These are phyloP conservation scores for Phengaris arion DNA, from an alignment of 2,888 invertebrate genomes.

Conservation along the genomic window DNA sequence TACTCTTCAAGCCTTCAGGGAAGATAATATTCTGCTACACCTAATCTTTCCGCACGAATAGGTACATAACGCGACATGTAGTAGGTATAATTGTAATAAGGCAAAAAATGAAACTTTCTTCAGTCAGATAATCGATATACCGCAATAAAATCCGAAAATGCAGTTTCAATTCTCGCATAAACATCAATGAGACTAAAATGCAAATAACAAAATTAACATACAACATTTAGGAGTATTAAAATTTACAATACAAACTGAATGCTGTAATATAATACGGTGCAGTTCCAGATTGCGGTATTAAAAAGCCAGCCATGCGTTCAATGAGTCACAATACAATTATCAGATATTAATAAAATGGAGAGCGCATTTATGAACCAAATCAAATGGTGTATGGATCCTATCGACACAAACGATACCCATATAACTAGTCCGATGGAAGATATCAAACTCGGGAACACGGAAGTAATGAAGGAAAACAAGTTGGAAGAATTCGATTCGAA, in stretches of 20 bases:
- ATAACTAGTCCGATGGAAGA: constrained; percentile 59
- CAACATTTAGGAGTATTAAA: not conserved
- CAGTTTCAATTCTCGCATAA: not conserved
- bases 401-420: constrained; percentile 54
- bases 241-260: not conserved
- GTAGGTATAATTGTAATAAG: too few relatives aligned
- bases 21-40: too few relatives aligned
- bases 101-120: too few relatives aligned
- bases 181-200: not conserved
- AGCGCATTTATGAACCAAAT: constrained; percentile 56
- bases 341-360: constrained; percentile 52
- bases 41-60: too few relatives aligned
- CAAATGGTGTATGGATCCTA: constrained; percentile 51
- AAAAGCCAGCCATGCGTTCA: constrained; percentile 59
- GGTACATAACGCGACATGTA: too few relatives aligned
- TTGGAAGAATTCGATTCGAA: constrained; percentile 36
- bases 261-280: not conserved
- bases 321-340: constrained; percentile 47
- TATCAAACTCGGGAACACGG: constrained; percentile 48
- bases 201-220: not conserved
- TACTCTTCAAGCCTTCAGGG: too few relatives aligned
- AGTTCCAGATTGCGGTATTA: constrained; percentile 49
- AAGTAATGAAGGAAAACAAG: constrained; percentile 64
- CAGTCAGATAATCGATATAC: not conserved
- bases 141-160: not conserved